phyloP scores from a whole-genome alignment of 2,888 invertebrate genomes.

The Stenchaetothrips biformis region DNA sequence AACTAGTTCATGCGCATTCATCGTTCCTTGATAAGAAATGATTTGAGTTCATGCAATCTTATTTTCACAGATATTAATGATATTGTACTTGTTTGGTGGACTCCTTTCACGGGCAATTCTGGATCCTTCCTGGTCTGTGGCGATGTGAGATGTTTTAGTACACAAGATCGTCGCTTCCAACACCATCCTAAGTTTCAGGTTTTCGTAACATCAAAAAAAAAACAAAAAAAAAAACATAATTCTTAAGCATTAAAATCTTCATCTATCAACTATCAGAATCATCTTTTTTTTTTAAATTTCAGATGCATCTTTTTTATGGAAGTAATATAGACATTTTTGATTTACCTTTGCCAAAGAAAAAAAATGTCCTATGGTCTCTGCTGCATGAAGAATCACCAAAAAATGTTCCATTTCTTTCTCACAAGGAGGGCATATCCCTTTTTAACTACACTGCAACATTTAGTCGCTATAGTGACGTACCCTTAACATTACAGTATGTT shows the following conservation, averaged over 20 bases:
- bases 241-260: no score
- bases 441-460: slow-evolving; percentile 80
- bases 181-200: slow-evolving; percentile 46
- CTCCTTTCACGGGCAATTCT: slow-evolving; percentile 48
- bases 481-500: slow-evolving; percentile 69
- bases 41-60: neutral
- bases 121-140: slow-evolving; percentile 46
- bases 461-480: slow-evolving; percentile 67
- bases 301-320: slow-evolving; percentile 74
- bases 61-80: slow-evolving; percentile 34
- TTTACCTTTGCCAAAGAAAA: slow-evolving; percentile 62
- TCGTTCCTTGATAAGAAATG: neutral
- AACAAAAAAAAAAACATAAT: neutral
- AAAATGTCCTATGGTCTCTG: slow-evolving; percentile 64
- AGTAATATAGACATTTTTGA: slow-evolving; percentile 59
- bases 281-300: slow-evolving; percentile 32
- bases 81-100: slow-evolving; percentile 54
- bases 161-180: slow-evolving; percentile 46
- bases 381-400: slow-evolving; percentile 85
- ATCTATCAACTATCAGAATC: neutral
- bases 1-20: neutral
- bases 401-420: slow-evolving; percentile 65
- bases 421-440: slow-evolving; percentile 56
- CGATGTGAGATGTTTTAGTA: slow-evolving; percentile 48
- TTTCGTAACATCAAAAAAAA: neutral